Base-by-base conservation (phyloP, 2,113 vertebrate species). In the Apodemus sylvaticus region DNA sequence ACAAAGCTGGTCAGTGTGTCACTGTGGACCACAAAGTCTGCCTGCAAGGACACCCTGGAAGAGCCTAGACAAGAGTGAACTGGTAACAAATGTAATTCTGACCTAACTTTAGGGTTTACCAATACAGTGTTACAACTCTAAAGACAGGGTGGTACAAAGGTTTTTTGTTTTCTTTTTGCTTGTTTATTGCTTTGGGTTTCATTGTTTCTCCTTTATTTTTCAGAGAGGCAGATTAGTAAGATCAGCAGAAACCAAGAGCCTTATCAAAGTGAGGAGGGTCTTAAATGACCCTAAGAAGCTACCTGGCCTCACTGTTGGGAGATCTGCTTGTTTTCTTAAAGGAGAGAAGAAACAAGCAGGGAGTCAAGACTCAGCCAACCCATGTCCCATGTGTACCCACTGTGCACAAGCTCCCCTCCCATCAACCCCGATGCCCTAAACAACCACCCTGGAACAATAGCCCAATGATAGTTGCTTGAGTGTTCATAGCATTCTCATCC, bases 241-340 rank as follows among this genome's bases (percentile, higher is more conserved):
- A 45, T 66, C 92, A 90, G 83, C 71, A 93, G 79, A 92, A 93
- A 91, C 53, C 39, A n/a, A 81, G 24, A 83, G 12, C n/a, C n/a
- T 19, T 68, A 31, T 70, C 55, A 9, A 16, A 1, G 1, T 12
- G 5, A 89, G 90, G 14, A 7, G 14, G 20, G 26, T 24, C 20
- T 62, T 70, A 71, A 48, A 62, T 39, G 78, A 64, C 51, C 42
- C 88, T 71, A 78, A 89, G 66, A 86, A 73, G 34, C 4, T 7
- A 86, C 26, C 10, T 22, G 6, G 5, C 24, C 94, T 86, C 17
- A n/a, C 29, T 87, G 51, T 39, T 86, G 42, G 29, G 34, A 53
- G 42, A 91, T 42, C n/a, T 76, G 5, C 85, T 86, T 94, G n/a
- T 86, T 92, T 66, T 53, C 76, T 81, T 71, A 26, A 53, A 36